phyloP scores from a whole-genome alignment of 2,888 invertebrate species.

The Parochlus steinenii region DNA sequence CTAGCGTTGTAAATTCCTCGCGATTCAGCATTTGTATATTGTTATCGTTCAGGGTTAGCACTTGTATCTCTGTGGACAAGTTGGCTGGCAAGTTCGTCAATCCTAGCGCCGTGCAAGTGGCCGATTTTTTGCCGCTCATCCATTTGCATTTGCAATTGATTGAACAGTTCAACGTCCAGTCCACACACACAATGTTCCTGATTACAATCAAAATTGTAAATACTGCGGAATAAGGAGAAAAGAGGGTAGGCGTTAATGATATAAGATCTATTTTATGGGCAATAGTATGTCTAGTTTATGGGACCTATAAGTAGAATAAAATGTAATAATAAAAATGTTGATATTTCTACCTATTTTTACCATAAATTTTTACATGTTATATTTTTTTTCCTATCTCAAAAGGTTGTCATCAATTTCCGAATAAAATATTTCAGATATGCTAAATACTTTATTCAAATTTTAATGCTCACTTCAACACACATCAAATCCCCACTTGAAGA shows the following conservation, averaged over 20 bases:
- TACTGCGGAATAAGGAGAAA: constrained; percentile 4
- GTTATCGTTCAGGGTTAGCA: constrained; percentile 70
- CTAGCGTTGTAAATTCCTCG: constrained; percentile 62
- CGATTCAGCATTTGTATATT: constrained; percentile 55
- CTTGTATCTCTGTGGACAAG: constrained; percentile 51
- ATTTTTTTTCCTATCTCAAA: no score
- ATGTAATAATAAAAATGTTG: no score
- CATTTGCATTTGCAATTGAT: constrained; percentile 79
- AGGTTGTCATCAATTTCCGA: no score
- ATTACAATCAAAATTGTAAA: constrained; percentile 10
- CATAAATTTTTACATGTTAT: no score
- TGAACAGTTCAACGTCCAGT: constrained; percentile 74
- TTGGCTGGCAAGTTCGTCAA: constrained; percentile 59
- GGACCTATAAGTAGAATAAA: no score
- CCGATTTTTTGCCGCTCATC: constrained; percentile 82
- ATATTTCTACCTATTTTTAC: no score
- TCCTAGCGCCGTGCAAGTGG: constrained; percentile 66
- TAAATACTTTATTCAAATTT: no score
- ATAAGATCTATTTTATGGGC: constrained; percentile 5
- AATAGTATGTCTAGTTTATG: no score
- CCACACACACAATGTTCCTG: constrained; percentile 31
- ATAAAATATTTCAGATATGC: no score
- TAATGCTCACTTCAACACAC: no score
- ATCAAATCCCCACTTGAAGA: no score
- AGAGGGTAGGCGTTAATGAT: constrained; percentile 1